Conservation (phyloP, 2,888 invertebrate genomes). For the Dolichomitus sp. region DNA sequence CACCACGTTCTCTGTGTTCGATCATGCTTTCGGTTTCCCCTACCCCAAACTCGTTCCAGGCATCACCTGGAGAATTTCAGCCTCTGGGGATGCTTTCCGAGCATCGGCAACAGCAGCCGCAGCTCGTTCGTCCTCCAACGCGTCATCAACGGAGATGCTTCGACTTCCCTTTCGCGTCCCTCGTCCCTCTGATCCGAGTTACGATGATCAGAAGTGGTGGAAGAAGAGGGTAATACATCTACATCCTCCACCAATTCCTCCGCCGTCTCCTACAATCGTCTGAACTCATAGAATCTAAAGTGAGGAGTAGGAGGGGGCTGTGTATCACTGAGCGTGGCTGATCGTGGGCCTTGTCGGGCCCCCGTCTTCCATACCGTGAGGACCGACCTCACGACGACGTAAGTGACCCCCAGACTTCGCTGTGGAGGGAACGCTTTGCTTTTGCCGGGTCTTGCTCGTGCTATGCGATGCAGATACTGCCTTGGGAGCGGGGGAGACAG, state of each 20-base stretch:
- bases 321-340: conserved; percentile 47
- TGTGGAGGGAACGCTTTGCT: conserved; percentile 58
- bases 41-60: conserved; percentile 40
- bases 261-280: conserved; percentile 16
- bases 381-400: conserved; percentile 80
- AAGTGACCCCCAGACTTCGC: conserved; percentile 77
- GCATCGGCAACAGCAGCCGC: conserved; percentile 17
- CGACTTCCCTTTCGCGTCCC: conserved; percentile 20
- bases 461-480: conserved; percentile 42
- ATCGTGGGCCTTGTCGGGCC: conserved; percentile 58
- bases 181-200: background rate
- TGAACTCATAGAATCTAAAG: conserved; percentile 15
- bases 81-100: conserved; percentile 57
- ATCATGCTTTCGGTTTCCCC: conserved; percentile 65
- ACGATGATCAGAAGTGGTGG: conserved; percentile 1
- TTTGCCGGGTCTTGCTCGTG: conserved; percentile 15
- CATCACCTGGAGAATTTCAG: conserved; percentile 30
- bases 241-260: conserved; percentile 31
- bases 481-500: conserved; percentile 11
- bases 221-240: conserved; percentile 34
- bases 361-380: conserved; percentile 61
- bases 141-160: conserved; percentile 41
- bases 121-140: conserved; percentile 55
- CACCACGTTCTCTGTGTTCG: conserved; percentile 42
- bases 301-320: conserved; percentile 36